Evolutionary conservation across 37 sponge, comb jelly and placozoan genomes (phyloP), one percentile per base, ranked within the genome.

Genomic region (Oscarella lobularis): DNA sequence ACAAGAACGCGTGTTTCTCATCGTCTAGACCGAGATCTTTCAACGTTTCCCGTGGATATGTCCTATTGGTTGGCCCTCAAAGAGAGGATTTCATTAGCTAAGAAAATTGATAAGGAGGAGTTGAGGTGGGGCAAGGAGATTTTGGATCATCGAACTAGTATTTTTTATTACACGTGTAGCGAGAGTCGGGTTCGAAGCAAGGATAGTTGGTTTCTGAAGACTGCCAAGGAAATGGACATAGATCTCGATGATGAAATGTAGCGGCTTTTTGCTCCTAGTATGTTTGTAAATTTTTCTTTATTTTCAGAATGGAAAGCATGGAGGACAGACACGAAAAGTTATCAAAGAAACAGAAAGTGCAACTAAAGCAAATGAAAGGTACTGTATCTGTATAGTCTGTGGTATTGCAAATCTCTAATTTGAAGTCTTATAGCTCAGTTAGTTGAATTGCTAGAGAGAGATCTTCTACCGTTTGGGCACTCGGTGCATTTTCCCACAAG

Each of bases 191-290:
- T 30, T 5, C 31, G 38, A 39, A 75, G 32, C 34, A 37, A 33
- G 0, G 71, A 84, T n/a, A 36, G 76, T 6, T 91, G 92, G 92
- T 38, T 87, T 36, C 4, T 40, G 4, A 39, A 78, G 66, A 54
- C 85, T 14, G 88, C 92, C 30, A 73, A 82, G 33, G 85, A 83
- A 14, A 69, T 91, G 92, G 92, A 87, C 2, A 75, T 91, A n/a
- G 80, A 79, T 29, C 41, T 91, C 31, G 88, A 87, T 29, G 85
- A 91, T 4, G 78, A 81, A 32, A 14, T 78, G 78, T 78, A 78
- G n/a, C n/a, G n/a, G n/a, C n/a, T n/a, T n/a, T n/a, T n/a, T n/a
- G n/a, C n/a, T n/a, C n/a, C n/a, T n/a, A n/a, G n/a, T n/a, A n/a
- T n/a, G n/a, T n/a, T n/a, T n/a, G n/a, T n/a, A n/a, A n/a, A n/a